A percentile compares a stretch with the other conserved stretches of the same genome.
These are phyloP conservation scores for Xenus cinereus DNA, from an alignment of 2,113 vertebrate genomes.

Conservation along the genomic window DNA sequence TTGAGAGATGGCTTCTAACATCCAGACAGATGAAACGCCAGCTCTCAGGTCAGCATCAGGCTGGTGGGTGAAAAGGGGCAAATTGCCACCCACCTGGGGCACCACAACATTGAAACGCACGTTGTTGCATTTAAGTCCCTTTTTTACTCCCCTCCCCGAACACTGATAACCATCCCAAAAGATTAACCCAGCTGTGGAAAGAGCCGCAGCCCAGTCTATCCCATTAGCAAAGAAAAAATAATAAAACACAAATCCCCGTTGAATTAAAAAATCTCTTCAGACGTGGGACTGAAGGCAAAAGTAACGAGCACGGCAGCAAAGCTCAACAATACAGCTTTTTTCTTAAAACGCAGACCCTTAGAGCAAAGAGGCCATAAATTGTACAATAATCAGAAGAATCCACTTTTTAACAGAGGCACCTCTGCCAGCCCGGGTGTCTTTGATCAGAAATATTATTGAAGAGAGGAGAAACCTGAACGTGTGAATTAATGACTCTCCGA, in stretches of 20 bases:
- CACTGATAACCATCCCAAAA: not conserved
- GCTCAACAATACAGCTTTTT: not conserved
- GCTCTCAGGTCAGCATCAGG: not conserved
- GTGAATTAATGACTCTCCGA: constrained; percentile 35
- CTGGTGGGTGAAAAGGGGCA: not conserved
- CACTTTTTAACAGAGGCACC: constrained; percentile 11
- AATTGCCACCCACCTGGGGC: not conserved
- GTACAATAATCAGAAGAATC: not conserved
- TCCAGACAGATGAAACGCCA: not conserved
- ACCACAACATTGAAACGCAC: fast-evolving
- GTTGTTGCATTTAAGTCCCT: fast-evolving
- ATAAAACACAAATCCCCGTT: not conserved
- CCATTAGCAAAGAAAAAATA: not conserved
- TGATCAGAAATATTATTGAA: constrained; percentile 22
- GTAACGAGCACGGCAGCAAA: not conserved
- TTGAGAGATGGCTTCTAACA: not conserved
- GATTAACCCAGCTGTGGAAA: not conserved
- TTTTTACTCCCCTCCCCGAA: not conserved
- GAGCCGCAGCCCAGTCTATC: not conserved
- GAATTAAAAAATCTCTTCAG: not conserved
- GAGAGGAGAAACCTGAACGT: not conserved
- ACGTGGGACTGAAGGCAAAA: not conserved
- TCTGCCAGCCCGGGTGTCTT: constrained; percentile 36
- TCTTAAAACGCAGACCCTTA: not conserved
- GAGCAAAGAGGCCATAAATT: not conserved